These are phyloP conservation scores for Lampris incognitus DNA, from an alignment of 2,113 vertebrate genomes.

Conservation along the genomic window DNA sequence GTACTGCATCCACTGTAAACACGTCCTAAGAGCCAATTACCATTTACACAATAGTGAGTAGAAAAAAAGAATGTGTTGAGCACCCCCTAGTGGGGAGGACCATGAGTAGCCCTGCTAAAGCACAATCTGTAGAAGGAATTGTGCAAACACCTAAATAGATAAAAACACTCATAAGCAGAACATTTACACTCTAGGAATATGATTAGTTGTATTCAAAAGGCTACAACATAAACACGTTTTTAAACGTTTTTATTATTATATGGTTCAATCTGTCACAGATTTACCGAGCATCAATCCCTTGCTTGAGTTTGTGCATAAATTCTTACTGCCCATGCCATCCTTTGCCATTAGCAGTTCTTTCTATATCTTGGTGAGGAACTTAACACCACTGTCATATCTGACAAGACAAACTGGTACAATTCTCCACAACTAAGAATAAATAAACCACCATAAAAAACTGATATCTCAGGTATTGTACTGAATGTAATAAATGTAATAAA, in stretches of 20 bases:
- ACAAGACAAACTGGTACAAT: slow-evolving; percentile 44
- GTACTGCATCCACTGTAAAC: slow-evolving; percentile 4
- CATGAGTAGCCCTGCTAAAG: background rate
- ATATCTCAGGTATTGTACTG: slow-evolving; percentile 44
- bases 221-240: slow-evolving; percentile 21
- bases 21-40: slow-evolving; percentile 1
- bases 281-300: slow-evolving; percentile 61
- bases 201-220: background rate
- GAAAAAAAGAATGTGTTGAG: slow-evolving; percentile 11
- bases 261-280: slow-evolving; percentile 65
- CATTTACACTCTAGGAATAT: too few species aligned
- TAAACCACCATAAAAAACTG: slow-evolving; percentile 63
- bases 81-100: slow-evolving; percentile 67
- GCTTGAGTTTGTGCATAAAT: slow-evolving; percentile 48
- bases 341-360: slow-evolving; percentile 35
- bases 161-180: background rate
- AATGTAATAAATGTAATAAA: slow-evolving; percentile 18
- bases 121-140: background rate
- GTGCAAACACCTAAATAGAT: background rate
- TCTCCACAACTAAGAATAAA: slow-evolving; percentile 72
- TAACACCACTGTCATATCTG: slow-evolving; percentile 50
- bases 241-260: slow-evolving; percentile 62
- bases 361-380: slow-evolving; percentile 45
- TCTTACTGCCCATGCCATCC: slow-evolving; percentile 44
- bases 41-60: background rate